These are phyloP conservation scores for Cephus rjabovi DNA, from an alignment of 2,888 invertebrate genomes.

Conservation along the genomic window DNA sequence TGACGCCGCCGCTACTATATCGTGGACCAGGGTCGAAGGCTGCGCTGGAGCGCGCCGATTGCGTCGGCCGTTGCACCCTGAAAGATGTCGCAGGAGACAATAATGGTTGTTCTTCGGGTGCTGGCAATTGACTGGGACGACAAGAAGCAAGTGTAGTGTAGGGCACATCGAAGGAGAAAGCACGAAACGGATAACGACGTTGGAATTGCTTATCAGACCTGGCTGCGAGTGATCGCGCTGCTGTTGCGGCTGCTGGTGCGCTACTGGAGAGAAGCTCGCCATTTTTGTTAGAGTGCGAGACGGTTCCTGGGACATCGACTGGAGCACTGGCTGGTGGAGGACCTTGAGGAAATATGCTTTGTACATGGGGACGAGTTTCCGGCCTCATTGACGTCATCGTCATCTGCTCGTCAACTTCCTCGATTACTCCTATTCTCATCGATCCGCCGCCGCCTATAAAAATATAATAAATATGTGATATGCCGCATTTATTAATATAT, in stretches of 20 bases:
- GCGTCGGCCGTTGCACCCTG: conserved; percentile 38
- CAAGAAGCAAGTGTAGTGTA: conserved; percentile 1
- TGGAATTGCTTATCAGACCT: not conserved
- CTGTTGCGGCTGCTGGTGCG: conserved; percentile 40
- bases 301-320: conserved; percentile 72
- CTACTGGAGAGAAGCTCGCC: conserved; percentile 52
- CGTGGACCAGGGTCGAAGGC: conserved; percentile 32
- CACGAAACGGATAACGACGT: not conserved
- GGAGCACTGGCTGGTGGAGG: conserved; percentile 74
- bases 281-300: conserved; percentile 26
- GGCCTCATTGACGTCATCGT: conserved; percentile 81
- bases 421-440: conserved; percentile 63
- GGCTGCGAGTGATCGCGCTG: not conserved
- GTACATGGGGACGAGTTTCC: conserved; percentile 63
- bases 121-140: not conserved
- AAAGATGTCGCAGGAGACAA: not conserved
- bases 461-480: not conserved
- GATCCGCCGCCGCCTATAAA: conserved; percentile 45
- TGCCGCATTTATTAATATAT: not conserved
- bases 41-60: conserved; percentile 44
- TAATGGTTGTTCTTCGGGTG: not conserved
- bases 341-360: conserved; percentile 64
- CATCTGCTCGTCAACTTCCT: conserved; percentile 79
- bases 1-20: conserved; percentile 1
- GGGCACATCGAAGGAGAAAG: not conserved